These are phyloP conservation scores for Leiothrix lutea DNA, from an alignment of 2,113 vertebrate species.

Conservation along the genomic window DNA sequence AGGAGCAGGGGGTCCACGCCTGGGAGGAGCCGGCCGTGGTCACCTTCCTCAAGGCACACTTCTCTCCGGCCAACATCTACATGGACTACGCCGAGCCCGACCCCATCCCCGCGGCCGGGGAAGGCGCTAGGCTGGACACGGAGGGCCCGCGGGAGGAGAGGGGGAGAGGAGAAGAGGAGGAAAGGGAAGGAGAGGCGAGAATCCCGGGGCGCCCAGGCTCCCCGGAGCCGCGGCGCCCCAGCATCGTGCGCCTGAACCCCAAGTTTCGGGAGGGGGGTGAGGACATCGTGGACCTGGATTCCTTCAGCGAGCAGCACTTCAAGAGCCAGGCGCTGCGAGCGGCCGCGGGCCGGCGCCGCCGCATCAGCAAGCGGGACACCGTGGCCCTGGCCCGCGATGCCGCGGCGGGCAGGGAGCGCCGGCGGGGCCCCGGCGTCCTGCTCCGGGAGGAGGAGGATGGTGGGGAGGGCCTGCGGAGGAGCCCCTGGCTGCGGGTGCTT, in stretches of 20 bases:
- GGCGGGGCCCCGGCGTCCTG: neutral
- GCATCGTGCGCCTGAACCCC: constrained; percentile 67
- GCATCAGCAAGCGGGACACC: constrained; percentile 58
- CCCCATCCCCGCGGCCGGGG: constrained; percentile 9
- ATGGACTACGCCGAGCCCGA: constrained; percentile 60
- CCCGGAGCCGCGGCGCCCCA: neutral
- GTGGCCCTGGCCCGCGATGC: neutral
- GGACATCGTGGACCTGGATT: constrained; percentile 87
- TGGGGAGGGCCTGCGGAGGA: neutral
- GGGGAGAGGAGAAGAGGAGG: constrained; percentile 6
- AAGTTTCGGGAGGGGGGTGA: constrained; percentile 36
- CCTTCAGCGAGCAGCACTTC: constrained; percentile 80
- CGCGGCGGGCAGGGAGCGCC: neutral
- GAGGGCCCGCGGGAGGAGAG: neutral
- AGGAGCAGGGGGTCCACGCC: constrained; percentile 63
- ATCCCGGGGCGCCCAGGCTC: neutral
- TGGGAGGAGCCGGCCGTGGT: constrained; percentile 77
- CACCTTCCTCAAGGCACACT: constrained; percentile 81
- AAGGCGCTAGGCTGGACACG: neutral
- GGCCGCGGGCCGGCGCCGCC: neutral
- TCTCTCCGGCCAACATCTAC: constrained; percentile 73
- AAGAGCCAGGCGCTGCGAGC: constrained; percentile 75
- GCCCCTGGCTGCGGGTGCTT: constrained; percentile 80
- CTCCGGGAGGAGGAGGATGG: neutral
- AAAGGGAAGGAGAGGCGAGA: neutral